Base-by-base conservation (phyloP, 2,888 invertebrate genomes). In the Dichetophora obliterata region DNA sequence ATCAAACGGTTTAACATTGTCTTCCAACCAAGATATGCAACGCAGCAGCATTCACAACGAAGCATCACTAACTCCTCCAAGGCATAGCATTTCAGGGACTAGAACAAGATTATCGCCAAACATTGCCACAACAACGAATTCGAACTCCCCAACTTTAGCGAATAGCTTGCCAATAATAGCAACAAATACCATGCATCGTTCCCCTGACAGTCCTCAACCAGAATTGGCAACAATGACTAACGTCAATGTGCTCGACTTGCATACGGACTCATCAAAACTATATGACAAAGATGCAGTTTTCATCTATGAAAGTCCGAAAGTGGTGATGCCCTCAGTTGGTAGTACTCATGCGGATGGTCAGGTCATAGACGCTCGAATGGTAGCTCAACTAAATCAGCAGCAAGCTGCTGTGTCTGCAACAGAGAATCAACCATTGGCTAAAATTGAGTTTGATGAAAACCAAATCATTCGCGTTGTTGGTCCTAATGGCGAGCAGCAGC, bases 141-240 rank as follows among this genome's bases (percentile, higher is more conserved):
- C 77, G 85, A 82, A 82, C 82, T 81, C 78, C n/a, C n/a, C 61
- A 48, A 24, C 43, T 16, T 82, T 84, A 14, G 83, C 85, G 57
- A 88, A 88, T 84, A 87, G 87, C 31, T 83, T 89, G 37, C 85
- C 88, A 3, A 82, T 89, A 19, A 78, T 89, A 66, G 85, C 88
- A 19, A 82, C 85, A 66, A 83, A 83, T 79, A 84, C 87, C 19
- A 88, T 89, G 85, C 89, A 89, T 75, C 87, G 87, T 69, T 89
- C 89, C 14, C 92, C 92, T 63, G 92, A 93, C 71, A 90, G 92
- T 90, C 94, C 92, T 83, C 94, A 94, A 83, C 92, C 94, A 80
- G 94, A 95, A 90, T 91, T 96, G 82, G 95, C 95, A 82, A 95
- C 95, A 85, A 96, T 96, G 95, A 95, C 95, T 79, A 95, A 95